Percentiles rank a stretch among this genome's conserved stretches.
Conservation (phyloP, 2,113 vertebrate species). For the Raja brachyura region DNA sequence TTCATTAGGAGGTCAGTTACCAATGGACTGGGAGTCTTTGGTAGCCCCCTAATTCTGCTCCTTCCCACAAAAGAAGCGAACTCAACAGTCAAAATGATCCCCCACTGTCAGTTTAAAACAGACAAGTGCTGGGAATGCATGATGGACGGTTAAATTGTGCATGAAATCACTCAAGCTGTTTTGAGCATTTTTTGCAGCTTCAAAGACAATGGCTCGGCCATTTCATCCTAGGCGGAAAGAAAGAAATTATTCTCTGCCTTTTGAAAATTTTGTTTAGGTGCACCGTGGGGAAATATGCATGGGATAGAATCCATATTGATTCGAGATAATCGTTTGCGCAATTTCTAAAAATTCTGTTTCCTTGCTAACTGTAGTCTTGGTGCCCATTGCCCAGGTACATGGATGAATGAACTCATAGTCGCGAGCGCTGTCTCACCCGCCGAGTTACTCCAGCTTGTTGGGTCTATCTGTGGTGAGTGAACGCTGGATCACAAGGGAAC, state of each 20-base stretch:
- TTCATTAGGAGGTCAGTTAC: neutral
- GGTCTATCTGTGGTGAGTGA: too few species aligned
- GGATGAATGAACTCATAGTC: neutral
- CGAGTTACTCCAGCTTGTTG: too few species aligned
- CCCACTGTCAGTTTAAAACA: neutral
- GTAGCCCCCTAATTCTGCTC: neutral
- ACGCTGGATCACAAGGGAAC: neutral
- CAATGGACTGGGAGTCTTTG: neutral
- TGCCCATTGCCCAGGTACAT: neutral
- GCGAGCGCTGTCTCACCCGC: too few species aligned
- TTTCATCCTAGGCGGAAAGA: neutral
- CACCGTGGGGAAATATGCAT: neutral
- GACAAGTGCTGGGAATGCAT: constrained; percentile 1
- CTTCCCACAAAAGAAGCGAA: neutral
- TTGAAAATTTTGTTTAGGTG: neutral
- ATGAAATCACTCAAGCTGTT: constrained; percentile 22
- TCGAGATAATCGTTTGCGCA: neutral
- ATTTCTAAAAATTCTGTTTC: neutral
- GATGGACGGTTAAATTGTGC: constrained; percentile 29
- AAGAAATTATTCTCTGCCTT: neutral
- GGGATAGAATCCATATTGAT: constrained; percentile 7
- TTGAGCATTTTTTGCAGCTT: neutral
- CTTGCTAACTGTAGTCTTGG: neutral
- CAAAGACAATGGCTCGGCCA: neutral
- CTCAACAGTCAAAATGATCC: neutral